Percentiles rank a stretch among this genome's conserved stretches.
Evolutionary conservation across 2,888 invertebrate species (phyloP).

Genomic region (Conomelus anceps): DNA sequence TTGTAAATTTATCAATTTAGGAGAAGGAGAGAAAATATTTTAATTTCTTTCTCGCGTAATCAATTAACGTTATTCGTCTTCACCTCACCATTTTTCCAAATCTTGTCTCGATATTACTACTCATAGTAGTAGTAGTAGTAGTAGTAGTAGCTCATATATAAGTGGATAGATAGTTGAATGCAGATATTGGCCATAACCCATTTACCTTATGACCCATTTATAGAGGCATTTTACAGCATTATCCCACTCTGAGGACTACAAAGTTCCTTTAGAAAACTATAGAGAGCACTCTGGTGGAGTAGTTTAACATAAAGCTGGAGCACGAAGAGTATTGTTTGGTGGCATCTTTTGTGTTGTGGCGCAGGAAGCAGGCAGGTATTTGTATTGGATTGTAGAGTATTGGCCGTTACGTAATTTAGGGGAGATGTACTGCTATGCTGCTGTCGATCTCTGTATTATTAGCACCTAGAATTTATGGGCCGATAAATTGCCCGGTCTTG

Average conservation of each 20-base stretch:
- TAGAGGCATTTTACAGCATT: neutral
- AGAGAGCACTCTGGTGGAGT: neutral
- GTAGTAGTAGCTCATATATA: too few relatives aligned
- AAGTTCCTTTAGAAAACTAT: neutral
- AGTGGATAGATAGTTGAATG: too few relatives aligned
- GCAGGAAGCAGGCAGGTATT: neutral
- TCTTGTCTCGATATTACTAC: too few relatives aligned
- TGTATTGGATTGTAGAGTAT: neutral
- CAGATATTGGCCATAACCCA: neutral
- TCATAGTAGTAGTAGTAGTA: too few relatives aligned
- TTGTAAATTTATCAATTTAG: too few relatives aligned
- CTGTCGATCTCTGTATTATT: neutral
- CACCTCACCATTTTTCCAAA: too few relatives aligned
- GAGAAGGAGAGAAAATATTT: too few relatives aligned
- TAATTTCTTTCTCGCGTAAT: too few relatives aligned
- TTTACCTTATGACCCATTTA: neutral
- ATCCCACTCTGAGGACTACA: neutral
- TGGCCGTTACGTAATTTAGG: neutral
- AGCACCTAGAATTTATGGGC: neutral
- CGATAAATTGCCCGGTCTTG: neutral
- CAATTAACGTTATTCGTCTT: too few relatives aligned
- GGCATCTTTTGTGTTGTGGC: neutral
- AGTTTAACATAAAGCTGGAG: neutral
- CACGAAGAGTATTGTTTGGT: neutral
- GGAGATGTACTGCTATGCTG: neutral